These are phyloP conservation scores for Eunapius fragilis DNA, from an alignment of 37 sponge, comb jelly and placozoan species.

Conservation along the genomic window DNA sequence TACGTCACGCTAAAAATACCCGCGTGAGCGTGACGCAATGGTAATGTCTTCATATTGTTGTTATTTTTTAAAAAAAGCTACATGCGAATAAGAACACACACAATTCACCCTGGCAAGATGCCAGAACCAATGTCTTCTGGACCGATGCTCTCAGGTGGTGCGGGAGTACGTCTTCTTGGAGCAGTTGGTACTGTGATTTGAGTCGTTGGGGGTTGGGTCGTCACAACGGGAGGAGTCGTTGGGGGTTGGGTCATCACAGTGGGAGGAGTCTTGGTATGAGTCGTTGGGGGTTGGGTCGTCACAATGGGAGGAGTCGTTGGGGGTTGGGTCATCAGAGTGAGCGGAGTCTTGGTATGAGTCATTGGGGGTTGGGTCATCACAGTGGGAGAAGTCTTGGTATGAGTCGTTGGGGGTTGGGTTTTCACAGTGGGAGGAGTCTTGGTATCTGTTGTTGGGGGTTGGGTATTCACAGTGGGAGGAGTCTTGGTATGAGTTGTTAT, in stretches of 20 bases:
- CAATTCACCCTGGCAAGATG: background rate
- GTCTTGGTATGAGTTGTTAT: too few relatives aligned
- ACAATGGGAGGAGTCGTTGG: background rate
- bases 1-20: too few relatives aligned
- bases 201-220: background rate
- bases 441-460: background rate
- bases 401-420: background rate
- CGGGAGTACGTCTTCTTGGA: background rate
- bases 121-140: background rate
- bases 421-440: background rate
- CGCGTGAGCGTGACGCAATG: too few relatives aligned
- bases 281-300: background rate
- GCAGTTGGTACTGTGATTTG: background rate
- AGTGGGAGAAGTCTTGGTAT: background rate
- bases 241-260: background rate
- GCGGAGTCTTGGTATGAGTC: background rate
- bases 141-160: background rate
- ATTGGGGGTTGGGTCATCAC: background rate
- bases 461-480: background rate
- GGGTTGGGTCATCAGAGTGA: background rate
- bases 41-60: too few relatives aligned
- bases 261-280: background rate
- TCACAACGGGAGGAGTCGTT: background rate
- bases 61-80: too few relatives aligned
- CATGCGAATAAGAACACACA: too few relatives aligned